These are phyloP conservation scores for Boleophthalmus pectinirostris DNA, from an alignment of 2,113 vertebrate species.

Conservation along the genomic window DNA sequence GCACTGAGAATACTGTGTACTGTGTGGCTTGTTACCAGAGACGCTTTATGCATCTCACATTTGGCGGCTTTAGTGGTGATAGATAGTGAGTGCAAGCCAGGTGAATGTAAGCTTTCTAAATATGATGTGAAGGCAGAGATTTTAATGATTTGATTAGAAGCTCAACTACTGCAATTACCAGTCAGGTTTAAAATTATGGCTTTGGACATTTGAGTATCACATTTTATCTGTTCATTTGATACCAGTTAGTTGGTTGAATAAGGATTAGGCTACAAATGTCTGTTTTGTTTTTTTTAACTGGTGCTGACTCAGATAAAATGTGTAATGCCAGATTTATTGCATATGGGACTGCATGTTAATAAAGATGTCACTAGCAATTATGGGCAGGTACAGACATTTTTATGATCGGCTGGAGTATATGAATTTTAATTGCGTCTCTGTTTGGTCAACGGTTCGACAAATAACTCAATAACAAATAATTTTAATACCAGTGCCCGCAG, in stretches of 20 bases:
- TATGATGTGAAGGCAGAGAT: not conserved
- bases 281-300: not conserved
- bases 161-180: not conserved
- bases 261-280: not conserved
- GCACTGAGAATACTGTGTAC: conserved; percentile 33
- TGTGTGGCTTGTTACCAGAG: conserved; percentile 27
- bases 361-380: no score
- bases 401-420: not conserved
- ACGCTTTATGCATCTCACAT: conserved; percentile 16
- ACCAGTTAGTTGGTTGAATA: not conserved
- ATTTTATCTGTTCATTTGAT: not conserved
- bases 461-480: not conserved
- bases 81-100: not conserved
- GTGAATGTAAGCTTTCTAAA: not conserved
- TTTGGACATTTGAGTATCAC: not conserved
- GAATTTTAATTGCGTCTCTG: not conserved
- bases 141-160: not conserved
- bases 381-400: not conserved
- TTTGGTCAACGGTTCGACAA: not conserved
- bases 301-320: not conserved
- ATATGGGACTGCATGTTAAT: not conserved
- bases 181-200: not conserved
- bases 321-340: not conserved
- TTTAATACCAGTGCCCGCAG: not conserved
- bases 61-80: conserved; percentile 26